Evolutionary conservation across 2,888 invertebrate genomes (phyloP).

Genomic region (Acholoe squamosa): DNA sequence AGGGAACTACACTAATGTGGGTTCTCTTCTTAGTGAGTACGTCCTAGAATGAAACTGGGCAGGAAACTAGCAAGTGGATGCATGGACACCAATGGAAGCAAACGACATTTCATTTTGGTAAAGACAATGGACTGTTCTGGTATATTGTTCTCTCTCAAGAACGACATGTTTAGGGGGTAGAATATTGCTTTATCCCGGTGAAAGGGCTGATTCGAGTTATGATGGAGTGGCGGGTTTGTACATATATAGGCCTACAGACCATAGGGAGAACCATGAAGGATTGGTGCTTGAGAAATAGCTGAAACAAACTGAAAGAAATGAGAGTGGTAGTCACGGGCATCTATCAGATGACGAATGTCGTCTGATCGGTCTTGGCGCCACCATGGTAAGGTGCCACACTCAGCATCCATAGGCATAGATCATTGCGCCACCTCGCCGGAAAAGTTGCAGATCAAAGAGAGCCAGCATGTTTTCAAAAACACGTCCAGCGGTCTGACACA

Average conservation of each 20-base stretch:
- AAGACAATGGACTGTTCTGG: too few relatives aligned
- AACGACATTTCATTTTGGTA: too few relatives aligned
- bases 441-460: constrained; percentile 36
- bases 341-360: background rate
- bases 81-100: too few relatives aligned
- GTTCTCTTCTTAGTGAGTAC: background rate
- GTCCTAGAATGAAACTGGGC: too few relatives aligned
- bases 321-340: background rate
- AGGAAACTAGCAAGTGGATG: too few relatives aligned
- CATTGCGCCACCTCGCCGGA: background rate
- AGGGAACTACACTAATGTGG: background rate
- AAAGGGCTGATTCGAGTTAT: too few relatives aligned
- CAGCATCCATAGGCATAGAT: background rate
- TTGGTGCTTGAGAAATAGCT: background rate
- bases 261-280: background rate
- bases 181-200: too few relatives aligned
- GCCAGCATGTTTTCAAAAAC: background rate
- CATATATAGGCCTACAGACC: too few relatives aligned
- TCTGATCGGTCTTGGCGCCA: background rate
- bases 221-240: too few relatives aligned
- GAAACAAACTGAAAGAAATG: background rate
- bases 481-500: background rate
- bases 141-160: too few relatives aligned
- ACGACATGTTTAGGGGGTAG: too few relatives aligned
- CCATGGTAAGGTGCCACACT: background rate